Base-by-base conservation (phyloP, 2,888 invertebrate genomes). In the Xylota sylvarum region DNA sequence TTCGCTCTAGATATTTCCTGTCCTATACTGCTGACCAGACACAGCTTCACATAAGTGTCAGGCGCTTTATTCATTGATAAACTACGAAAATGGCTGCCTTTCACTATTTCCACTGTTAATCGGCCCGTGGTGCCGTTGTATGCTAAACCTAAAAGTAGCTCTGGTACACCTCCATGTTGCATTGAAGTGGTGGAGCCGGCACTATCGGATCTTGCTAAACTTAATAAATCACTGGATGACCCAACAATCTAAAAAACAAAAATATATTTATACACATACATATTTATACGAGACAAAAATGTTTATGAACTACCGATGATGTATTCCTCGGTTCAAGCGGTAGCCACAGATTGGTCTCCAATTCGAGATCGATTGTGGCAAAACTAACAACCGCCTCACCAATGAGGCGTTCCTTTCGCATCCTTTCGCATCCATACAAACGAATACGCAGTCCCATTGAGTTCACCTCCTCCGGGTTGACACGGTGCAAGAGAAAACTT, bases 121-220 rank as follows among this genome's bases (percentile, higher is more conserved):
- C 98, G 95, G 30, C 98, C 98, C 1, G 98, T 98, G 40, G 96
- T 97, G 30, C 98, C 97, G 91, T 97, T 98, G 91, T 98, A 98
- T 89, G 97, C 96, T 88, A 98, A 94, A 0, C 98, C 98, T 85
- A 97, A 93, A 27, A 98, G 94, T 74, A 98, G 94, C 92, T 98
- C 97, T 55, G 98, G 98, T 62, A 98, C 97, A 27, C 98, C 98
- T 9, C 97, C 97, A 88, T 97, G 95, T 89, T 96, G 95, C 95
- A 95, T 95, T 88, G 98, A 98, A 93, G 97, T 98, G 89, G 97
- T 97, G 0, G 98, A 98, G 35, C 98, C 98, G 5, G 98, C 97
- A 89, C 97, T 97, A 93, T 98, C 98, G 88, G 98, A 98, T 77
- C 98, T 94, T 17, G 98, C 97, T 90, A 98, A 94, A 91, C 97